phyloP scores from a whole-genome alignment of 1,140 invertebrate species.

The Periplaneta americana region DNA sequence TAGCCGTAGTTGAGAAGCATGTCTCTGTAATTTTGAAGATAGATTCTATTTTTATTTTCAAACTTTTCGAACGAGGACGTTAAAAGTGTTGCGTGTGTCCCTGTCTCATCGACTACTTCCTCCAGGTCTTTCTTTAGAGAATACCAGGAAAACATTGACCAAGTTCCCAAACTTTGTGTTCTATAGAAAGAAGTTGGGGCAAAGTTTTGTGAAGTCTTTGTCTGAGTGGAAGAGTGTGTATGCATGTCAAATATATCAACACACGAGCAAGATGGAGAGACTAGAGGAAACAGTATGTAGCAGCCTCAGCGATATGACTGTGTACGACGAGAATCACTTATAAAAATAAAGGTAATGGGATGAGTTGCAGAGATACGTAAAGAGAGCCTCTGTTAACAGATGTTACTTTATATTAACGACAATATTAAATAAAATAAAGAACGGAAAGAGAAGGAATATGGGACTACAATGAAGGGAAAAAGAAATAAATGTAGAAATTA shows the following conservation, averaged over 20 bases:
- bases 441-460: too few species aligned
- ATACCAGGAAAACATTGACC: neutral
- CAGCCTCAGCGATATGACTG: too few species aligned
- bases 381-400: too few species aligned
- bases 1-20: neutral
- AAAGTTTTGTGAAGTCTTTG: too few species aligned
- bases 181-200: neutral
- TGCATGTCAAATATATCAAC: neutral
- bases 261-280: neutral
- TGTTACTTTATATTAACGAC: too few species aligned
- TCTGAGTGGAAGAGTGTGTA: neutral
- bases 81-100: neutral
- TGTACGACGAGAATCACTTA: too few species aligned
- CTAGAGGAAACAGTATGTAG: too few species aligned
- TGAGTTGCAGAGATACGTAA: too few species aligned
- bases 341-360: too few species aligned
- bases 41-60: neutral
- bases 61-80: neutral
- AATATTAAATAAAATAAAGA: too few species aligned
- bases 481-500: too few species aligned
- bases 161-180: neutral
- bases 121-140: neutral
- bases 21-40: neutral
- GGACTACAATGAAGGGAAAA: too few species aligned
- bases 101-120: neutral